Base-by-base conservation (phyloP, 2,113 vertebrate species). In the Oxyura jamaicensis region DNA sequence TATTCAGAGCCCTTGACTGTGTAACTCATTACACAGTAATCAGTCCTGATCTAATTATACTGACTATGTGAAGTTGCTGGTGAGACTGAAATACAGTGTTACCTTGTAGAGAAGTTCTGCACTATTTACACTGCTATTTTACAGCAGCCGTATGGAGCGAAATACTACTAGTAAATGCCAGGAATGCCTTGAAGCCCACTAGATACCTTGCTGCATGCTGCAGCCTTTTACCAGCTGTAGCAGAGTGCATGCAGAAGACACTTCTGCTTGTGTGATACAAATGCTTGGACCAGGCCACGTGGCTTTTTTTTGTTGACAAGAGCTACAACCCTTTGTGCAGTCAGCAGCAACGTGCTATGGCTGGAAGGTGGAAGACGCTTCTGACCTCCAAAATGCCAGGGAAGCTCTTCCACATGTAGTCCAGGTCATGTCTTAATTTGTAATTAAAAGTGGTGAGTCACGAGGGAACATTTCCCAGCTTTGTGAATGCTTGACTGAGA, bases 31-130 rank as follows among this genome's bases (percentile, higher is more conserved):
- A 67, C 59, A 56, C 41, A 78, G 26, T 26, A 82, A 67, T 50
- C 59, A 83, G 8, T 60, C 66, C 77, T 90, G 78, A 90, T 67
- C 52, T 67, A 48, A 82, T 90, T 72, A 86, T 42, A n/a, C 50
- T n/a, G 50, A 72, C 82, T 20, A 77, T 20, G 59, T 41, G 7
- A 72, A 86, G 67, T 62, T 77, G 53, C 72, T 83, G 46, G 31
- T 78, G 46, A 86, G 66, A 56, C 66, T 82, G 46, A 78, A 87
- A 56, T 55, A 55, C 59, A 39, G 35, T 55, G 36, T 82, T 80
- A 50, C 48, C n/a, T 73, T 79, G 71, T 6, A 36, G n/a, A 90
- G 50, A 77, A 53, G 50, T 65, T 46, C 33, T 28, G 17, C 25
- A 4, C 36, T 81, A 14, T 42, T 82, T 33, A 68, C 22, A 50